Conservation (phyloP, 1,140 invertebrate genomes). For the Ditylenchus dipsaci region DNA sequence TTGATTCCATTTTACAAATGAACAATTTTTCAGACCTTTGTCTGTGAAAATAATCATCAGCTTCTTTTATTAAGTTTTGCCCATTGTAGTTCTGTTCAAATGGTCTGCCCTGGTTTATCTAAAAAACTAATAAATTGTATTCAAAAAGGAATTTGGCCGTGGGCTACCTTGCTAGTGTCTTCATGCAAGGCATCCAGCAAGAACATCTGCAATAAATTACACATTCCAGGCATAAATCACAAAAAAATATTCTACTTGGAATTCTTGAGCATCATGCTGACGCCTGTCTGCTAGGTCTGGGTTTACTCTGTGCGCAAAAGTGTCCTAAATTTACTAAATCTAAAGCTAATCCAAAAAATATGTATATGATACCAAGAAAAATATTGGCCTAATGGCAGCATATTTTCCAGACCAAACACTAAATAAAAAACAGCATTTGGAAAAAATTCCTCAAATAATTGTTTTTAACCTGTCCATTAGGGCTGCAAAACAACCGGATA, state of each 20-base stretch:
- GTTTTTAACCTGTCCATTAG: constrained; percentile 12
- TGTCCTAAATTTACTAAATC: constrained; percentile 17
- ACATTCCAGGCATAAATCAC: too few relatives aligned
- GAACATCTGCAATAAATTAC: not conserved
- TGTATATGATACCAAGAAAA: constrained; percentile 16
- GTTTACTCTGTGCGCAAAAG: constrained; percentile 32
- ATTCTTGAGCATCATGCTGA: constrained; percentile 47
- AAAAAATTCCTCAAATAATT: too few relatives aligned
- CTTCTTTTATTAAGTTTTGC: constrained; percentile 17
- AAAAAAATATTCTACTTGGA: constrained; percentile 19
- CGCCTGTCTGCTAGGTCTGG: constrained; percentile 27
- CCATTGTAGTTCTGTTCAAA: constrained; percentile 46
- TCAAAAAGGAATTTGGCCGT: not conserved
- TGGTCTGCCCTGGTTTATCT: constrained; percentile 22
- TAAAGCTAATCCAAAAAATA: not conserved
- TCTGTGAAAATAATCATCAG: constrained; percentile 23
- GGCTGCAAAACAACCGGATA: constrained; percentile 27
- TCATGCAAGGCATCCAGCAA: constrained; percentile 43
- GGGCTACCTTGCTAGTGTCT: constrained; percentile 30
- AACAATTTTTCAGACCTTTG: too few relatives aligned
- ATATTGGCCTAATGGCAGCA: constrained; percentile 14
- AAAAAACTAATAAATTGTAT: not conserved
- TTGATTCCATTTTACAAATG: too few relatives aligned
- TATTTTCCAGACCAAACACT: constrained; percentile 24
- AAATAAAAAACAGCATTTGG: too few relatives aligned